phyloP scores from a whole-genome alignment of 2,888 invertebrate genomes.

The Diplazon laetatorius region DNA sequence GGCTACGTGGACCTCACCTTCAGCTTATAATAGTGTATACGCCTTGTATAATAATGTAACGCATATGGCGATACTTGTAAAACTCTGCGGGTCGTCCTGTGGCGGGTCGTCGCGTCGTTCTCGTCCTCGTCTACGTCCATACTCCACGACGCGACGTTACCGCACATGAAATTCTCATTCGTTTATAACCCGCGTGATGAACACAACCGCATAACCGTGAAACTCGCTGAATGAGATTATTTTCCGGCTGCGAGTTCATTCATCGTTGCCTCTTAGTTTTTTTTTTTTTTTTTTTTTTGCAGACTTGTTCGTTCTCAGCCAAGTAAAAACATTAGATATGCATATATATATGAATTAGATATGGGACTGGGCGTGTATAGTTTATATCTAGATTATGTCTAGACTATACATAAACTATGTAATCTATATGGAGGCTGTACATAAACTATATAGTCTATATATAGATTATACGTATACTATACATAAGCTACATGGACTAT shows the following conservation, averaged over 20 bases:
- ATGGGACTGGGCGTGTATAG: too few relatives aligned
- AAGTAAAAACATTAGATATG: too few relatives aligned
- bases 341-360: too few relatives aligned
- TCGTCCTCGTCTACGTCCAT: slow-evolving; percentile 1
- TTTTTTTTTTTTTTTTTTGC: slow-evolving; percentile 25
- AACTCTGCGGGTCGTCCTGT: slow-evolving; percentile 80
- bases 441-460: too few relatives aligned
- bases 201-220: slow-evolving; percentile 61
- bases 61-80: slow-evolving; percentile 82
- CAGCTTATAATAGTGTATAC: slow-evolving; percentile 69
- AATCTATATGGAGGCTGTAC: too few relatives aligned
- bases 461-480: too few relatives aligned
- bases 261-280: too few relatives aligned
- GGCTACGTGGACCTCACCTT: slow-evolving; percentile 62
- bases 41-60: slow-evolving; percentile 81
- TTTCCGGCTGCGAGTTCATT: slow-evolving; percentile 75
- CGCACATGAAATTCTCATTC: slow-evolving; percentile 18
- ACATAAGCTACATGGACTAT: too few relatives aligned
- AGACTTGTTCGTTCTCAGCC: slow-evolving; percentile 31
- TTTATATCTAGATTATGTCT: too few relatives aligned
- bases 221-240: slow-evolving; percentile 78
- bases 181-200: slow-evolving; percentile 5
- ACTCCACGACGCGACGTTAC: slow-evolving; percentile 24
- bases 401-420: too few relatives aligned
- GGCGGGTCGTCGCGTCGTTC: slow-evolving; percentile 50